Percentiles rank a stretch among this genome's conserved stretches.
These are phyloP conservation scores for Stegastes partitus DNA, from an alignment of 2,113 vertebrate genomes.

Conservation along the genomic window DNA sequence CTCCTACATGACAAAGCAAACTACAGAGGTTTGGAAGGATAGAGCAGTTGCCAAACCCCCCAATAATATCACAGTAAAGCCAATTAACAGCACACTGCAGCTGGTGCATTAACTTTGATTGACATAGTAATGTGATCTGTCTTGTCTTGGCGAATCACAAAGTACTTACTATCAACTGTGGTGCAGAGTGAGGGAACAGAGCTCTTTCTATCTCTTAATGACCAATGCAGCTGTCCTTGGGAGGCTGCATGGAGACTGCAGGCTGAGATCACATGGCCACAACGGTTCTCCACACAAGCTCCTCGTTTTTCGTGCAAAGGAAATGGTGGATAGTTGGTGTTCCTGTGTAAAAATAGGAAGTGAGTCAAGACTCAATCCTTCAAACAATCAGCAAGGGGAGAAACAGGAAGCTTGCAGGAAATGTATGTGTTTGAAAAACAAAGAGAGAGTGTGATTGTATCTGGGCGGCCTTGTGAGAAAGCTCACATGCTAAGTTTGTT, in stretches of 20 bases:
- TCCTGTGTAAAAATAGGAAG: constrained; percentile 72
- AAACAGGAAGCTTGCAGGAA: constrained; percentile 81
- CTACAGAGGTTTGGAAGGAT: background rate
- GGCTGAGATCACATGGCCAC: constrained; percentile 43
- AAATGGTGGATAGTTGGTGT: constrained; percentile 56
- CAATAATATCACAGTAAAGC: constrained; percentile 15
- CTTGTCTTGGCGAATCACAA: constrained; percentile 60
- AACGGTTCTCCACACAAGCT: constrained; percentile 15
- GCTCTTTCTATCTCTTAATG: constrained; percentile 66
- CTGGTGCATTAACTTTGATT: constrained; percentile 39
- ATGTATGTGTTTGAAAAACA: constrained; percentile 63
- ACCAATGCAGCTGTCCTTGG: constrained; percentile 70
- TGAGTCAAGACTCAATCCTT: constrained; percentile 62
- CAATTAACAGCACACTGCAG: constrained; percentile 19
- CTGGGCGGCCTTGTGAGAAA: constrained; percentile 14
- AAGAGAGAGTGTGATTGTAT: constrained; percentile 42
- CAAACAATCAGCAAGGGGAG: constrained; percentile 66
- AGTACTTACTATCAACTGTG: constrained; percentile 66
- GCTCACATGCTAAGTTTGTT: constrained; percentile 13
- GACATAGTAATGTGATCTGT: constrained; percentile 49
- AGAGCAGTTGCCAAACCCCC: background rate
- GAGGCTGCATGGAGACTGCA: constrained; percentile 40
- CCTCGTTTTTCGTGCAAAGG: background rate
- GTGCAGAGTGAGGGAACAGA: constrained; percentile 60
- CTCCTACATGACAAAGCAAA: background rate